These are phyloP conservation scores for Pelagia noctiluca DNA, from an alignment of 30 jellyfish, hydroid and myxozoan genomes.

Conservation along the genomic window DNA sequence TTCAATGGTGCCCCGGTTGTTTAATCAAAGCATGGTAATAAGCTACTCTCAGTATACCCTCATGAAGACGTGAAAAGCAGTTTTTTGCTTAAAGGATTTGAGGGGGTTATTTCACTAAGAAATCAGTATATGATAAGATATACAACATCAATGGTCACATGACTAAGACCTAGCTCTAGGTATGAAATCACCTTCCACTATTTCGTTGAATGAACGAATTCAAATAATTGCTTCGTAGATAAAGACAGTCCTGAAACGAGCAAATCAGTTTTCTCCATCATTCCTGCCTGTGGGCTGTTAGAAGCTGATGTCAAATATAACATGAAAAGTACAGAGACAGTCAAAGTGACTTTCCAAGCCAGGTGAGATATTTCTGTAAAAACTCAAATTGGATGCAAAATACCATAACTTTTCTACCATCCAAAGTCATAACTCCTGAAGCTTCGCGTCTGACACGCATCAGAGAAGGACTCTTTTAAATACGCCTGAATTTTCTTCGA, in stretches of 20 bases:
- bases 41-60: too few species aligned
- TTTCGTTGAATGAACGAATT: too few species aligned
- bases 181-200: neutral
- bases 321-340: slow-evolving; percentile 28
- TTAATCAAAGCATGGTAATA: too few species aligned
- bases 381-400: too few species aligned
- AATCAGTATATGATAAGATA: neutral
- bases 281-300: slow-evolving; percentile 37
- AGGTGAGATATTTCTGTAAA: slow-evolving; percentile 12
- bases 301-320: slow-evolving; percentile 38
- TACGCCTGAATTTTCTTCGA: neutral
- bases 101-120: neutral
- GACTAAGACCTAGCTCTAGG: neutral
- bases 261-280: slow-evolving; percentile 47
- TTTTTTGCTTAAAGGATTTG: neutral
- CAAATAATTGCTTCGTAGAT: slow-evolving; percentile 13
- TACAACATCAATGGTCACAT: neutral
- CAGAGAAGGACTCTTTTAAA: neutral
- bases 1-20: too few species aligned
- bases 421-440: neutral
- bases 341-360: slow-evolving; percentile 59
- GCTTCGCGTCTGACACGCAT: neutral
- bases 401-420: neutral
- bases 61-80: neutral
- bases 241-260: slow-evolving; percentile 64